Conservation (phyloP, 1,140 invertebrate genomes). For the Eufriesea mexicana region DNA sequence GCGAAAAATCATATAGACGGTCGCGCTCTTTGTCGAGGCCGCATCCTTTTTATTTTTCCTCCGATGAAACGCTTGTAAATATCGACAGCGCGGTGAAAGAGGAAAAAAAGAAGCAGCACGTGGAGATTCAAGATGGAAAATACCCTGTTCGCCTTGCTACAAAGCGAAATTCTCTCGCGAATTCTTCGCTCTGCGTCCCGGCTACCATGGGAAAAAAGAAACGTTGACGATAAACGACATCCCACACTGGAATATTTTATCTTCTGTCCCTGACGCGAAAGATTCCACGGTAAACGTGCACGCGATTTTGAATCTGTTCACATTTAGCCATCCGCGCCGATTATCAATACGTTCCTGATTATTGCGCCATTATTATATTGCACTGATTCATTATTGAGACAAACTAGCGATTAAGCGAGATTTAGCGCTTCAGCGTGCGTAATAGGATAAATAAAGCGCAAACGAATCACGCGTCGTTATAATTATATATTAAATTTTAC, state of each 20-base stretch:
- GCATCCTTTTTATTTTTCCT: background rate
- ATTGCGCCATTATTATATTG: background rate
- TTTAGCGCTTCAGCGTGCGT: background rate
- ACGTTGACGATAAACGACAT: background rate
- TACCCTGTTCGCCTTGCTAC: background rate
- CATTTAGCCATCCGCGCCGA: background rate
- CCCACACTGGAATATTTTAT: background rate
- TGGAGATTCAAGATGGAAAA: background rate
- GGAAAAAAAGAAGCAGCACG: background rate
- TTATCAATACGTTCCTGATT: background rate
- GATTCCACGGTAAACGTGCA: background rate
- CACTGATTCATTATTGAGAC: background rate
- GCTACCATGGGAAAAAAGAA: background rate
- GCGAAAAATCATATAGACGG: background rate
- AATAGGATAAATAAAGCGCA: background rate
- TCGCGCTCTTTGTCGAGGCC: background rate
- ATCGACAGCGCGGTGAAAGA: background rate
- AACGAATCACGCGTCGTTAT: background rate
- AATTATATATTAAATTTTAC: background rate
- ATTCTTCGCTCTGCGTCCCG: background rate
- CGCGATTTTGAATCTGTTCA: background rate
- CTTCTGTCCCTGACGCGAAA: background rate
- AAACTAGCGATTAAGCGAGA: background rate
- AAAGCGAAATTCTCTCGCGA: constrained; percentile 17
- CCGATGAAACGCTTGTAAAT: background rate